These are phyloP conservation scores for Tipula unca DNA, from an alignment of 2,888 invertebrate genomes.

Conservation along the genomic window DNA sequence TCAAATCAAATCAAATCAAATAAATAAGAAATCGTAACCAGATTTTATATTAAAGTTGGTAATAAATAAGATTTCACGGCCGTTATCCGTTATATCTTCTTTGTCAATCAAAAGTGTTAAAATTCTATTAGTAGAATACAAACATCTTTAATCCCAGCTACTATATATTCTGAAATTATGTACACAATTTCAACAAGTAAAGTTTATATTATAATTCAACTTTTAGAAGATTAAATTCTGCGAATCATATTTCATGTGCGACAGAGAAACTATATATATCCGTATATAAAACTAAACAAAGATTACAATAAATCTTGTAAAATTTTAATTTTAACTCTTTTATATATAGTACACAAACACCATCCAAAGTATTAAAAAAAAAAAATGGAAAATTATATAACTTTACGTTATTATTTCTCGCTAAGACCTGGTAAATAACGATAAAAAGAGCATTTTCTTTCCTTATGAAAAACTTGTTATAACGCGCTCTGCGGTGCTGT, in stretches of 20 bases:
- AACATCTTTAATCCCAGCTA: background rate
- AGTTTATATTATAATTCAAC: background rate
- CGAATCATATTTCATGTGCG: background rate
- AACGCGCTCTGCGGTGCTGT: background rate
- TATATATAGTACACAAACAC: background rate
- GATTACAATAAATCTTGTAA: constrained; percentile 14
- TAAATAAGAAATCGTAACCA: no score
- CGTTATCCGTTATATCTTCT: no score
- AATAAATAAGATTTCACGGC: no score
- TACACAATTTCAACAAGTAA: background rate
- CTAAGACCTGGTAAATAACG: background rate
- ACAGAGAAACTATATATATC: background rate
- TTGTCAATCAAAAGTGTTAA: no score
- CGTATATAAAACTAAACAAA: background rate
- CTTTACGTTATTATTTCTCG: background rate
- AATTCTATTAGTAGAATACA: no score
- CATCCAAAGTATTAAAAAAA: background rate
- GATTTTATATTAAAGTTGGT: no score
- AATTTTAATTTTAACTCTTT: background rate
- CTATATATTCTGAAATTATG: background rate
- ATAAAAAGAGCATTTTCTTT: background rate
- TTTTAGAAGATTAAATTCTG: background rate
- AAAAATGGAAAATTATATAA: background rate
- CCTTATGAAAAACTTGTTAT: background rate
- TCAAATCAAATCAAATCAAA: no score